A percentile compares a stretch with the other conserved stretches of the same genome.
Conservation (phyloP, 1,140 invertebrate species). For the Zaprionus kolodkinae region DNA sequence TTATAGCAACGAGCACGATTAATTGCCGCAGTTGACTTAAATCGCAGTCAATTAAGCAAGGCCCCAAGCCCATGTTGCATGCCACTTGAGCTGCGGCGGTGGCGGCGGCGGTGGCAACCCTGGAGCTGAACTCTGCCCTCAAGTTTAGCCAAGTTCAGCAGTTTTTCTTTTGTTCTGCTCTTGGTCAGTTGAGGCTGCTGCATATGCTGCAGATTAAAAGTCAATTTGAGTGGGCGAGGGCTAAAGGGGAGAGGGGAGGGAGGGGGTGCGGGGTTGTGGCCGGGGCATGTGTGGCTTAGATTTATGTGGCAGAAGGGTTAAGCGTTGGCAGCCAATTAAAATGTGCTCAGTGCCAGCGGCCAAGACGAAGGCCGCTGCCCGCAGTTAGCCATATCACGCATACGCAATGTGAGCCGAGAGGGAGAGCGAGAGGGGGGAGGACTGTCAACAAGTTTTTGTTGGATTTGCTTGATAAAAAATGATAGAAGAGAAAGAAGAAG, state of each 20-base stretch:
- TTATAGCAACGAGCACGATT: not conserved
- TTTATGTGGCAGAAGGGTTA: conserved; percentile 61
- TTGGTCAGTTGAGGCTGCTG: conserved; percentile 66
- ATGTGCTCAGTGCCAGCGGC: conserved; percentile 69
- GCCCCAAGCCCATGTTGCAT: not conserved
- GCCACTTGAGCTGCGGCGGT: conserved; percentile 6
- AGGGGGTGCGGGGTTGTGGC: conserved; percentile 12
- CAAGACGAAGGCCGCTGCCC: conserved; percentile 54
- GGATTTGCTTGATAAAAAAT: not conserved
- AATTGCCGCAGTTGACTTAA: not conserved
- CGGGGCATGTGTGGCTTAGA: conserved; percentile 41
- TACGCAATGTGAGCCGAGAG: conserved; percentile 64
- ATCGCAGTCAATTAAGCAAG: not conserved
- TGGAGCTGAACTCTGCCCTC: too few species aligned
- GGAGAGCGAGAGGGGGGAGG: not conserved
- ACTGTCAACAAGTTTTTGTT: conserved; percentile 6
- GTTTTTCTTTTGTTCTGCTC: not conserved
- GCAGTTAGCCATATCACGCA: conserved; percentile 59
- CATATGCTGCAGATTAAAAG: conserved; percentile 79
- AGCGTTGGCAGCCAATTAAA: conserved; percentile 74
- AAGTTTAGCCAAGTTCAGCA: conserved; percentile 17
- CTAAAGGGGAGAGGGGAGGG: not conserved
- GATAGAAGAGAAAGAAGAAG: not conserved
- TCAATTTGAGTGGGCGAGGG: conserved; percentile 57
- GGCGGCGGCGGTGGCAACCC: too few species aligned